Base-by-base conservation (phyloP, 2,888 invertebrate species). In the Andrena haemorrhoa region DNA sequence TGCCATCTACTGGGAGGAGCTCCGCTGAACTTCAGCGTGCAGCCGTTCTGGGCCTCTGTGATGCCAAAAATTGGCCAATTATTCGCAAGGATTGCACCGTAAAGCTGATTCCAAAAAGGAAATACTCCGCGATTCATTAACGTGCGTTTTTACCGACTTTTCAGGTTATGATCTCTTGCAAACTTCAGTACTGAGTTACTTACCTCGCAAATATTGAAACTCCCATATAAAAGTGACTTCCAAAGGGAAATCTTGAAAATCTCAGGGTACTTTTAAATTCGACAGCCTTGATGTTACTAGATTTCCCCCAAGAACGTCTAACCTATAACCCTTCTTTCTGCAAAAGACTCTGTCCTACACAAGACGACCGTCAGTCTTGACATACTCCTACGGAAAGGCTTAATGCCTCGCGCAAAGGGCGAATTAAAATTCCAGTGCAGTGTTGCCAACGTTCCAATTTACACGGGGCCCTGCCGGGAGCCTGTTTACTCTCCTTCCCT, bases 401-500 rank as follows among this genome's bases (percentile, higher is more conserved):
- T 51, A 20, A 51, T 51, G 51, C 8, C 8, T 51, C 51, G 20
- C 51, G n/a, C 20, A 20, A 56, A 56, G 56, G 23, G 23, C 23
- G 56, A 56, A 23, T 56, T 10, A 23, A 51, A 51, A 47, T 51
- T 41, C 26, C 23, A 10, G 8, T 16, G 23, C n/a, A 56, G 16
- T 56, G 68, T 10, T 29, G 29, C 60, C 23, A 41, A 71, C 65
- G 58, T 74, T 77, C 74, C 77, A 77, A 77, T 77, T 77, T 74
- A 77, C 74, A 77, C 77, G 20, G 41, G 12, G 16, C 10, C 26
- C 23, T 23, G 23, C 10, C 10, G 23, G 10, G 56, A 56, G 31
- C 53, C 7, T 26, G 16, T 31, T 47, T 65, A 56, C 7, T 31
- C 69, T 12, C 33, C 20, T 35, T 20, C 35, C n/a, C 23, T 65